Percentiles rank a stretch among this genome's conserved stretches.
Evolutionary conservation across 2,797 vertebrate genomes (phyloP).

Genomic region (Helostoma temminkii): DNA sequence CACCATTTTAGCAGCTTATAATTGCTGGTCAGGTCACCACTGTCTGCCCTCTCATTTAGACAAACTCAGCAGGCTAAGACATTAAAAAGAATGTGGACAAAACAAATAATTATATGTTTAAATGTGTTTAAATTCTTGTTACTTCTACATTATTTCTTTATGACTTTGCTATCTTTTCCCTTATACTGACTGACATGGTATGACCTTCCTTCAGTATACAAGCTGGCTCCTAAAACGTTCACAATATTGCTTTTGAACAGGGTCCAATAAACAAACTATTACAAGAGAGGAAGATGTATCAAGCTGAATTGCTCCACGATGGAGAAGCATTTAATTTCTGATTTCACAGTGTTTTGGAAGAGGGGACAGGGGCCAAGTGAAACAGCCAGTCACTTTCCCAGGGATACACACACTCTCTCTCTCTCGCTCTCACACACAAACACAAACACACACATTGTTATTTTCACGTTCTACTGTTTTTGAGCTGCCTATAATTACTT

Average conservation of each 20-base stretch:
- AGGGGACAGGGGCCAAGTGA: conserved; percentile 70
- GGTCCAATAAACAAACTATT: conserved; percentile 87
- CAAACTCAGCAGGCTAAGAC: conserved; percentile 30
- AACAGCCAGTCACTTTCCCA: conserved; percentile 75
- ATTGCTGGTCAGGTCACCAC: conserved; percentile 51
- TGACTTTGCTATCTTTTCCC: conserved; percentile 37
- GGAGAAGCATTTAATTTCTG: conserved; percentile 81
- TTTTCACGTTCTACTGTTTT: conserved; percentile 58
- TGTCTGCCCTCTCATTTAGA: conserved; percentile 27
- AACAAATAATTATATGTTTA: neutral
- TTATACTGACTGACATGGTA: conserved; percentile 50
- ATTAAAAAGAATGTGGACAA: neutral
- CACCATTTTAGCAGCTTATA: conserved; percentile 62
- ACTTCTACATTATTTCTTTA: conserved; percentile 10
- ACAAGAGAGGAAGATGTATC: conserved; percentile 77
- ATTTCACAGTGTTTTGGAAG: conserved; percentile 85
- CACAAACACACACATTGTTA: conserved; percentile 38
- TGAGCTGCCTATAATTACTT: conserved; percentile 65
- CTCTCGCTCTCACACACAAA: conserved; percentile 2
- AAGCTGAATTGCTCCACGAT: conserved; percentile 76
- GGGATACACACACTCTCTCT: conserved; percentile 24
- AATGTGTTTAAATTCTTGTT: conserved; percentile 3
- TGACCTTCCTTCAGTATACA: conserved; percentile 57
- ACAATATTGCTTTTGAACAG: conserved; percentile 77
- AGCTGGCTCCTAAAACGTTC: conserved; percentile 57